A percentile compares a stretch with the other conserved stretches of the same genome.
phyloP scores from a whole-genome alignment of 1,140 invertebrate species.

The Aethina tumida region DNA sequence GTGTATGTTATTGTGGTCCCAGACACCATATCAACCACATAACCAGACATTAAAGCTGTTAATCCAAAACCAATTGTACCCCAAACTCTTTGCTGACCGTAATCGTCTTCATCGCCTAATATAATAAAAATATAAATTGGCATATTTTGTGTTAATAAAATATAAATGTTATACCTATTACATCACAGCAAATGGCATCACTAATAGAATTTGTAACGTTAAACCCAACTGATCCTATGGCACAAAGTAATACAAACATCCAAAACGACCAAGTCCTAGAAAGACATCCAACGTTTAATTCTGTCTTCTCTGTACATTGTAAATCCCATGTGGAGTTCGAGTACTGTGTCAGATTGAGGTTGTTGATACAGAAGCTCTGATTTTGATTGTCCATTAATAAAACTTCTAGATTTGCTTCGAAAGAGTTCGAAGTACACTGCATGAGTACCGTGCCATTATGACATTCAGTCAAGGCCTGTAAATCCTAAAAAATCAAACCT shows the following conservation, averaged over 20 bases:
- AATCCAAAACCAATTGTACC: constrained; percentile 66
- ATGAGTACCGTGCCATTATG: too few species aligned
- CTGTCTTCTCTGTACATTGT: constrained; percentile 13
- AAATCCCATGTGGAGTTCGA: constrained; percentile 6
- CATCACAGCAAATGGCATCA: constrained; percentile 72
- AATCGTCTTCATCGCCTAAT: constrained; percentile 49
- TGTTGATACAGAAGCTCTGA: too few species aligned
- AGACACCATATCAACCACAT: constrained; percentile 48
- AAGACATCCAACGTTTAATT: neutral
- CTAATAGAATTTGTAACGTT: constrained; percentile 68
- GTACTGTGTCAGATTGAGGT: constrained; percentile 4
- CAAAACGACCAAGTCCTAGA: neutral
- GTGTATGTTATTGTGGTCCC: constrained; percentile 51
- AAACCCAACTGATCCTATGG: constrained; percentile 60
- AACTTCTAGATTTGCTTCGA: too few species aligned
- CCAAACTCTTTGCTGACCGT: constrained; percentile 68
- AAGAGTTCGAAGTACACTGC: too few species aligned
- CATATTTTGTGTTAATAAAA: neutral
- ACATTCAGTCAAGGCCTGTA: too few species aligned
- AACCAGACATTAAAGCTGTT: constrained; percentile 56
- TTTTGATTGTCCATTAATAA: too few species aligned
- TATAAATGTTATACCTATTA: constrained; percentile 46
- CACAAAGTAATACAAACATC: constrained; percentile 18
- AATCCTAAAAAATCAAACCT: too few species aligned
- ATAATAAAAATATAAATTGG: constrained; percentile 1